Evolutionary conservation across 2,113 vertebrate species (phyloP).

Genomic region (Scatophagus argus): DNA sequence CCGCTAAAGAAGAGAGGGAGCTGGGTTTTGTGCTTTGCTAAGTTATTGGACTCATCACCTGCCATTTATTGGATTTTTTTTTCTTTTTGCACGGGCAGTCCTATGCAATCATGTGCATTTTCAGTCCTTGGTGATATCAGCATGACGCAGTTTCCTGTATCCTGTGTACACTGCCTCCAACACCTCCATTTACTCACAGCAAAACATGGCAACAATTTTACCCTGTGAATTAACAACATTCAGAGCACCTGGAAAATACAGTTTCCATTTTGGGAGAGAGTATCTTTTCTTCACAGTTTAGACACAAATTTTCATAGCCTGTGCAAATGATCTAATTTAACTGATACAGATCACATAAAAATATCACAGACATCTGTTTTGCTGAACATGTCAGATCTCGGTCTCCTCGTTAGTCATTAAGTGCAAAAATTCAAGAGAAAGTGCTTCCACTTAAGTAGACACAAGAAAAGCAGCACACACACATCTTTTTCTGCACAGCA

Average conservation of each 20-base stretch:
- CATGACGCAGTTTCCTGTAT: conserved; percentile 18
- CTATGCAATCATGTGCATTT: conserved; percentile 26
- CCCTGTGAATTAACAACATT: conserved; percentile 22
- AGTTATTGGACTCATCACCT: conserved; percentile 23
- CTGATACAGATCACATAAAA: not conserved
- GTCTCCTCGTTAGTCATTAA: not conserved
- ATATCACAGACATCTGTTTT: not conserved
- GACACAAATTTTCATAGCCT: not conserved
- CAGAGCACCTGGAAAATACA: conserved; percentile 29
- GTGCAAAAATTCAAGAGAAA: not conserved
- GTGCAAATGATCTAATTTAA: not conserved
- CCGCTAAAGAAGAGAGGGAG: conserved; percentile 15
- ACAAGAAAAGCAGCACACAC: not conserved
- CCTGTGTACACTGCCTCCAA: conserved; percentile 16
- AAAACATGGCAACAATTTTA: conserved; percentile 41
- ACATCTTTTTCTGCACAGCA: not conserved
- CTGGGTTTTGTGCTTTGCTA: conserved; percentile 21
- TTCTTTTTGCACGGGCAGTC: not conserved
- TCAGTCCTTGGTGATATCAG: conserved; percentile 12
- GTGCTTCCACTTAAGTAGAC: conserved; percentile 1
- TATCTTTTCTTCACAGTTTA: conserved; percentile 16
- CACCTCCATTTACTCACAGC: conserved; percentile 17
- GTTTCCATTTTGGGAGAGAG: conserved; percentile 37
- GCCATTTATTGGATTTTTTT: conserved; percentile 22
- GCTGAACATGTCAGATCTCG: not conserved